Percentiles rank a stretch among this genome's conserved stretches.
Conservation (phyloP, 37 sponge, comb jelly and placozoan genomes). For the Tethya wilhelma region DNA sequence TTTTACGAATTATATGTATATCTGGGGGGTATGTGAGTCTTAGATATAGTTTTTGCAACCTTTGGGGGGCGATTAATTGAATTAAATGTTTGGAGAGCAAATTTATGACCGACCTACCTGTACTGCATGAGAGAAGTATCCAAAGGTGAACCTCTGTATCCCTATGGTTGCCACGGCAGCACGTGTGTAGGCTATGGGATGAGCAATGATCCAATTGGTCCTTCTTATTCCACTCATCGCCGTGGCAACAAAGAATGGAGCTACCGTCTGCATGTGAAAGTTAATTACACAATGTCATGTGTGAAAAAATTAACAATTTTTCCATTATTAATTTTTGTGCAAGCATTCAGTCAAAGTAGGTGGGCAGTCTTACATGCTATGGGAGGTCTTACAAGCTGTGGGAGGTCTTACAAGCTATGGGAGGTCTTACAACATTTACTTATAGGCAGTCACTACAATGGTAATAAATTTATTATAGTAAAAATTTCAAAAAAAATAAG, state of each 20-base stretch:
- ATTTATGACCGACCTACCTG: too few relatives aligned
- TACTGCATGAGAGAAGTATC: conserved; percentile 45
- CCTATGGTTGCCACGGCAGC: conserved; percentile 73
- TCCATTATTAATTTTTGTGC: not conserved
- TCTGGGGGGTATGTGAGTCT: too few relatives aligned
- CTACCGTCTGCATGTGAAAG: conserved; percentile 57
- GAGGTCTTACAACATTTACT: too few relatives aligned
- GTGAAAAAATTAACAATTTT: not conserved
- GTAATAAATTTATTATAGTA: too few relatives aligned
- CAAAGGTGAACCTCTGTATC: conserved; percentile 30
- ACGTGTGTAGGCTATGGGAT: conserved; percentile 18
- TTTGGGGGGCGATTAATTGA: too few relatives aligned
- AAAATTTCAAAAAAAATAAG: too few relatives aligned
- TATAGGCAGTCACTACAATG: too few relatives aligned
- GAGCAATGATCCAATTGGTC: conserved; percentile 26
- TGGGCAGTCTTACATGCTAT: not conserved
- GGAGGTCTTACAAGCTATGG: too few relatives aligned
- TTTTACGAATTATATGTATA: too few relatives aligned
- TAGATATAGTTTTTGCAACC: too few relatives aligned
- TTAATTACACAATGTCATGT: not conserved
- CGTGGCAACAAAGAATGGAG: conserved; percentile 60
- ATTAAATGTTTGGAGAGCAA: too few relatives aligned
- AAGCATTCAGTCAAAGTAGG: not conserved
- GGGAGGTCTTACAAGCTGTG: too few relatives aligned
- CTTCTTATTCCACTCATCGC: conserved; percentile 34